Evolutionary conservation across 2,888 invertebrate genomes (phyloP), one percentile per base, ranked within the genome.

Genomic region (Caenorhabditis panamensis): DNA sequence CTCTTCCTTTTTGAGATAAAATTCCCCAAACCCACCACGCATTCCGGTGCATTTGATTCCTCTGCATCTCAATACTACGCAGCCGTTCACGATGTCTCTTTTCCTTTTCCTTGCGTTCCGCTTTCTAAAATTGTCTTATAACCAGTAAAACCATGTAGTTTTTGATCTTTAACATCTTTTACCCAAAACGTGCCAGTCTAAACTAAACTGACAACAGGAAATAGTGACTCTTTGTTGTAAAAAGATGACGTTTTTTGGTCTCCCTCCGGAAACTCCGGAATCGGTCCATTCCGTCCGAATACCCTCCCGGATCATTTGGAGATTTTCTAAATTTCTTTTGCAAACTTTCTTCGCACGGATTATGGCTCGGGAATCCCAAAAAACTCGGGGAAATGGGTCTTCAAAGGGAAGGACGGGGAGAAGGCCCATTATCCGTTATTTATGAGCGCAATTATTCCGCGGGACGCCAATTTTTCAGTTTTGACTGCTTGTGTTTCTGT

Each of bases 101-200:
- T 67, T 89, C 88, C 53, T 87, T 86, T 56, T 89, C 89, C 54
- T 87, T 88, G 53, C 88, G 88, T 56, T 89, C 89, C 22, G 87
- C 88, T 82, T 88, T 89, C 88, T 89, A 83, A 31, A 88, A 82
- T 4, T 41, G 5, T 64, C 20, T n/a, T 11, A 20, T 47, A n/a
- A 24, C 13, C 2, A 13, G 41, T 13, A 5, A 2, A 6, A 16
- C 16, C 41, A 41, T 13, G 31, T 54, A 16, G 3, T 44, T 56
- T 11, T 22, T 53, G 13, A 36, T 49, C 58, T 37, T n/a, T 49
- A n/a, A n/a, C n/a, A n/a, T 26, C 49, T 49, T 59, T 26, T 66
- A 13, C 20, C 8, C n/a, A n/a, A n/a, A n/a, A n/a, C n/a, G n/a
- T n/a, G n/a, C n/a, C n/a, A n/a, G 24, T 36, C 41, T 16, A 9